Conservation (phyloP, 2,888 invertebrate species). For the Trachelus iudaicus region DNA sequence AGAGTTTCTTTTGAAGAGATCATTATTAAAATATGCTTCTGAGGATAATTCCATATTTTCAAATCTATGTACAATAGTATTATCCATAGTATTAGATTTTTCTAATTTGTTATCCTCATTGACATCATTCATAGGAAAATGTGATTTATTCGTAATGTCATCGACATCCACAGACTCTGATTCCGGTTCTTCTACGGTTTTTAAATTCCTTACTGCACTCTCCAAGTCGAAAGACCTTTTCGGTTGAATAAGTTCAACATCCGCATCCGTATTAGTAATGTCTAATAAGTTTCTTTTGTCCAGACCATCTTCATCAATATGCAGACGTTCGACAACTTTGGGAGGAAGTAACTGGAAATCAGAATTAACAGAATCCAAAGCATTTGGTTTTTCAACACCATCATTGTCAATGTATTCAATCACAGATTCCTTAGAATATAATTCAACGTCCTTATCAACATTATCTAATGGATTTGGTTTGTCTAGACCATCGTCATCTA, state of each 20-base stretch:
- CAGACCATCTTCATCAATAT: background rate
- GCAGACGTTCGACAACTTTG: background rate
- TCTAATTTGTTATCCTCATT: background rate
- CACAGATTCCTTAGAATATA: background rate
- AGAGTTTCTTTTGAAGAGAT: background rate
- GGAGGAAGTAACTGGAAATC: background rate
- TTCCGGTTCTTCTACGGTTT: background rate
- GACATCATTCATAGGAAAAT: background rate
- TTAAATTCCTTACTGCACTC: background rate
- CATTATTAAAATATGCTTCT: background rate
- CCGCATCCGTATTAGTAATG: background rate
- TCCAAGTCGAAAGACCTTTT: background rate
- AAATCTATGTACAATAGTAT: background rate
- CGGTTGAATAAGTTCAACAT: background rate
- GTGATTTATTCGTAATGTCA: background rate
- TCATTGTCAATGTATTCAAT: background rate
- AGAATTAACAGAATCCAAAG: background rate
- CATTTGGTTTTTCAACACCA: background rate
- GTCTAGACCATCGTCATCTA: background rate
- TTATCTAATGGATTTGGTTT: background rate
- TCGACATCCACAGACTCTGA: background rate
- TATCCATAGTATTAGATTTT: background rate
- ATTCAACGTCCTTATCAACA: background rate
- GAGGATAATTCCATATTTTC: background rate
- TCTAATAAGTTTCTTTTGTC: background rate